Evolutionary conservation across 2,888 invertebrate genomes (phyloP).

Genomic region (Cerceris rybyensis): DNA sequence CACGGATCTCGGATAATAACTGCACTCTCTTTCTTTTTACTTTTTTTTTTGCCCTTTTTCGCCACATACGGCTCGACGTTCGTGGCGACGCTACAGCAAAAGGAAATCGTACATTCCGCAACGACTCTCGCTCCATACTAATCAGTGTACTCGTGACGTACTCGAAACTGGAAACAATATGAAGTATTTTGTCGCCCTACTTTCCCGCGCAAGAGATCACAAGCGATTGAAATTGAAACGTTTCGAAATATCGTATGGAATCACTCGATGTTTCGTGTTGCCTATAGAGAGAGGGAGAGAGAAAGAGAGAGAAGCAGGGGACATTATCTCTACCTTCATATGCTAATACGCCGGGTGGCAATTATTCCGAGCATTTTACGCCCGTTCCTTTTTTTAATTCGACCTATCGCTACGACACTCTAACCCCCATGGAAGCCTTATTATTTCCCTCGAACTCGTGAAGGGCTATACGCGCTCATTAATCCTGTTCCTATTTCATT

Average conservation of each 20-base stretch:
- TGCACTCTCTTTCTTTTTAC: neutral
- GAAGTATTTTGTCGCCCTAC: constrained; percentile 49
- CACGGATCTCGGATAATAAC: constrained; percentile 42
- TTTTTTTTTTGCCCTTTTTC: neutral
- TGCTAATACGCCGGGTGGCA: too few species aligned
- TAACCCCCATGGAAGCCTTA: constrained; percentile 50
- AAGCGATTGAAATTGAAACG: constrained; percentile 8
- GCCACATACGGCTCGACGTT: constrained; percentile 1
- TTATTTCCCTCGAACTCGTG: constrained; percentile 51
- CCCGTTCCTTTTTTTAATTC: constrained; percentile 23
- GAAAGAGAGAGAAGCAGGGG: neutral
- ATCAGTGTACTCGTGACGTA: constrained; percentile 31
- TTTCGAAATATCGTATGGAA: constrained; percentile 13
- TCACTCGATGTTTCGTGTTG: constrained; percentile 21
- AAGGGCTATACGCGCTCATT: constrained; percentile 46
- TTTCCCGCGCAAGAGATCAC: constrained; percentile 36
- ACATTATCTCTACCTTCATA: too few species aligned
- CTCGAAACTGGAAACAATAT: constrained; percentile 33
- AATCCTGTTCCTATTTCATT: constrained; percentile 49
- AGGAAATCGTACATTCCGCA: constrained; percentile 44
- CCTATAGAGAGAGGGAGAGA: too few species aligned
- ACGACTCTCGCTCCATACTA: constrained; percentile 44
- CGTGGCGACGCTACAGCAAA: constrained; percentile 14
- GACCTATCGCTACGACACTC: constrained; percentile 28
- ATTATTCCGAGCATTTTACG: constrained; percentile 13